Conservation (phyloP, 1,140 invertebrate genomes). For the Orius laevigatus region DNA sequence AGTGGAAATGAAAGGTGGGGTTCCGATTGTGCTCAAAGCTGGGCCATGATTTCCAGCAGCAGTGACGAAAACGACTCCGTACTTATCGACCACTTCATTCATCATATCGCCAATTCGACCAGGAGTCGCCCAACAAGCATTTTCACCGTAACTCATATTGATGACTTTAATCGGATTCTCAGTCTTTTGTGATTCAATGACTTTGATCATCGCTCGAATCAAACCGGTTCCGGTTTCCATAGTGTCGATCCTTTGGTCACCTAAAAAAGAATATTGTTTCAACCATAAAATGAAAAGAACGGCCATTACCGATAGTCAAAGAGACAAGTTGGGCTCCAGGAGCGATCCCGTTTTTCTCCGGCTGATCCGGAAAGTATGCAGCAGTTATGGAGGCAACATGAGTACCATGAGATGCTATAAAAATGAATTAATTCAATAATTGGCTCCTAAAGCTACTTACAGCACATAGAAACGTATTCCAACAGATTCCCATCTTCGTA, state of each 20-base stretch:
- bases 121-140: conserved; percentile 73
- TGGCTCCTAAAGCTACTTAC: conserved; percentile 53
- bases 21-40: conserved; percentile 78
- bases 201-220: conserved; percentile 73
- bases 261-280: conserved; percentile 21
- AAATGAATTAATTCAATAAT: conserved; percentile 7
- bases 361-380: conserved; percentile 75
- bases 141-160: conserved; percentile 98
- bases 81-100: conserved; percentile 80
- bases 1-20: conserved; percentile 75
- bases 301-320: conserved; percentile 61
- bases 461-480: conserved; percentile 85
- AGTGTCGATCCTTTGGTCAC: conserved; percentile 69
- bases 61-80: conserved; percentile 79
- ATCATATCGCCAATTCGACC: conserved; percentile 55
- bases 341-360: conserved; percentile 85
- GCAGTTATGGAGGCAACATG: conserved; percentile 93
- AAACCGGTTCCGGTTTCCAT: conserved; percentile 95
- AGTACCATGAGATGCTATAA: conserved; percentile 80
- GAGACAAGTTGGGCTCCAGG: conserved; percentile 93
- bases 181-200: conserved; percentile 47
- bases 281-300: background rate
- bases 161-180: conserved; percentile 59
- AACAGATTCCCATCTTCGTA: conserved; percentile 80
- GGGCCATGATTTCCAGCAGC: conserved; percentile 93